Evolutionary conservation across 2,888 invertebrate species (phyloP), one percentile per base, ranked within the genome.

Genomic region (Stenotaenia linearis): DNA sequence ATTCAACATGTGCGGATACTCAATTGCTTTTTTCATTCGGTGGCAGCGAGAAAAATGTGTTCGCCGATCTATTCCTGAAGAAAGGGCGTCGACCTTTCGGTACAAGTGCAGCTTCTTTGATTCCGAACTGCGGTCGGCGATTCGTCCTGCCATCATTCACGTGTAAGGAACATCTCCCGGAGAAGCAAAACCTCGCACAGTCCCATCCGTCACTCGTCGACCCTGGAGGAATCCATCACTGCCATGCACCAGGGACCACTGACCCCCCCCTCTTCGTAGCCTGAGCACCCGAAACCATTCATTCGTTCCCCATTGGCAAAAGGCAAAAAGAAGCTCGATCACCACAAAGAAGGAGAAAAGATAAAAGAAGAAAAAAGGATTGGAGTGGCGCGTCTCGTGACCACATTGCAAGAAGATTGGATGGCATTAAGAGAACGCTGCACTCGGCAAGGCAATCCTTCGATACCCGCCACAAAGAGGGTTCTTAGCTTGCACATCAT

Each of bases 151-250:
- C 56, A 56, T 56, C 56, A 56, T 0, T 56, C 56, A 23, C 56
- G 56, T 56, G n/a, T 18, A 5, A 5, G 4, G 45, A 45, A 45
- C 12, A 3, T 45, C 12, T 32, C 32, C 9, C 32, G 18, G 1
- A 18, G 21, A 56, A 18, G 56, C n/a, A 56, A 56, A 56, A 12
- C 56, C 56, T 56, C 56, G 56, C 21, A 21, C 21, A 18, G 56
- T 23, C 56, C 56, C 56, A 56, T 56, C 56, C 56, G 56, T 56
- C 56, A 56, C 18, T 56, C 56, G 56, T 56, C 56, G 56, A 56
- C 56, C 56, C 56, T 56, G 23, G 56, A 56, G 56, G 56, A 56
- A 56, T 56, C 56, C 56, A 56, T 56, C 56, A 56, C 56, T 56
- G 56, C 56, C 56, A 56, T 40, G 10, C 40, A 40, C 56, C 21